Conservation (phyloP, 1,140 invertebrate species). For the Bombus terrestris region DNA sequence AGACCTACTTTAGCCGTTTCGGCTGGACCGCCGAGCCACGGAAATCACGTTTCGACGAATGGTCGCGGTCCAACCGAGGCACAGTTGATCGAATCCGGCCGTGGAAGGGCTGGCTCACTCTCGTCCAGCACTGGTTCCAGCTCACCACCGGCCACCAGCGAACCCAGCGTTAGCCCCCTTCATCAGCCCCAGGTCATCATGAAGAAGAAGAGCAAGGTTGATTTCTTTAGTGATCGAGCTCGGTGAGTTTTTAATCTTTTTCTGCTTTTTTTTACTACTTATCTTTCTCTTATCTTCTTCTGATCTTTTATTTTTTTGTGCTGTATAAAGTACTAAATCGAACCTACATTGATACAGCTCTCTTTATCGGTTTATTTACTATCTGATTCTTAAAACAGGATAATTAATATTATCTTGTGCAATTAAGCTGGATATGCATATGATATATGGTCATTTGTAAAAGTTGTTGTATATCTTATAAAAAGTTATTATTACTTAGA, state of each 20-base stretch:
- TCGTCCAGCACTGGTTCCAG: constrained; percentile 87
- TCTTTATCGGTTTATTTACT: too few relatives aligned
- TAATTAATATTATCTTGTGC: too few relatives aligned
- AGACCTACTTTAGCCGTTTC: constrained; percentile 84
- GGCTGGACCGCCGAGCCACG: constrained; percentile 76
- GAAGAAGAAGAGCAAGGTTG: constrained; percentile 90
- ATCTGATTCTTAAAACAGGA: too few relatives aligned
- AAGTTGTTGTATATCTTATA: too few relatives aligned
- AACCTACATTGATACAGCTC: too few relatives aligned
- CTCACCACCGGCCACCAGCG: constrained; percentile 87
- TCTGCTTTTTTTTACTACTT: background rate
- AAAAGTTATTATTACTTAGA: too few relatives aligned
- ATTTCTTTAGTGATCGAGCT: constrained; percentile 90
- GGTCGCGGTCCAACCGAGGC: constrained; percentile 68
- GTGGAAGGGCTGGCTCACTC: constrained; percentile 86
- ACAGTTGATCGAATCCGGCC: constrained; percentile 77
- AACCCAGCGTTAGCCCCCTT: constrained; percentile 87
- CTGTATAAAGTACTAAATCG: too few relatives aligned
- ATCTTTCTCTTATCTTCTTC: background rate
- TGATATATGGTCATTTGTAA: too few relatives aligned
- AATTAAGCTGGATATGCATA: too few relatives aligned
- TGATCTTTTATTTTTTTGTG: background rate
- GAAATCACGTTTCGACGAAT: constrained; percentile 74
- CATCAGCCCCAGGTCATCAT: constrained; percentile 84
- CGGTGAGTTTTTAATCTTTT: constrained; percentile 84